phyloP scores from a whole-genome alignment of 1,140 invertebrate genomes.

The Condylostylus longicornis region DNA sequence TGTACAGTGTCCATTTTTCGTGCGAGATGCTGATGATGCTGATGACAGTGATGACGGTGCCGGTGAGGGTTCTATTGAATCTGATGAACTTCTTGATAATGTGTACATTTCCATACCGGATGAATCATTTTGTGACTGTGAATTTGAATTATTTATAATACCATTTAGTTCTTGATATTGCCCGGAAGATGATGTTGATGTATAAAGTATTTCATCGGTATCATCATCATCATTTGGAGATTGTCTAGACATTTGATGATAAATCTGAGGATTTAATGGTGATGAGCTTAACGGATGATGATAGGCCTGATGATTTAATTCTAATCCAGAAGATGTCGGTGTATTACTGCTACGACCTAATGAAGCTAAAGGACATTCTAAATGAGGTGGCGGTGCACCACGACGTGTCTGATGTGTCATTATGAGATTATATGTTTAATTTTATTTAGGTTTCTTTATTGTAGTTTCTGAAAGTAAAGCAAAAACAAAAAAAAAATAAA shows the following conservation, averaged over 20 bases:
- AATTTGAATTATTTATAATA: too few relatives aligned
- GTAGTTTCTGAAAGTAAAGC: background rate
- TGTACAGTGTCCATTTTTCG: too few relatives aligned
- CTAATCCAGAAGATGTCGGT: constrained; percentile 12
- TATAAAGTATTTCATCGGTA: constrained; percentile 15
- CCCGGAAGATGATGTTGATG: too few relatives aligned
- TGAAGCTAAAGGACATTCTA: constrained; percentile 42
- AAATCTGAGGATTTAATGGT: constrained; percentile 32
- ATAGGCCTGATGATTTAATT: constrained; percentile 19
- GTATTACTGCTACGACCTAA: constrained; percentile 35
- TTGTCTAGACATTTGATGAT: constrained; percentile 33
- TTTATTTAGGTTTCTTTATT: too few relatives aligned
- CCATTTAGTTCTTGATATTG: too few relatives aligned
- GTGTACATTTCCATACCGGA: too few relatives aligned
- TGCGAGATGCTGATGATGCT: too few relatives aligned
- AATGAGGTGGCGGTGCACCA: constrained; percentile 28
- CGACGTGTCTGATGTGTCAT: constrained; percentile 28
- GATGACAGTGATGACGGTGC: background rate
- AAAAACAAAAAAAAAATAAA: background rate
- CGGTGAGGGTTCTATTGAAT: background rate
- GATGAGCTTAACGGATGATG: constrained; percentile 33
- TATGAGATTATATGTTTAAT: too few relatives aligned
- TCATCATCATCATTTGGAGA: constrained; percentile 20
- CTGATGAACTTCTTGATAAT: too few relatives aligned
- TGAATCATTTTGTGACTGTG: too few relatives aligned